phyloP scores from a whole-genome alignment of 2,888 invertebrate species.

The Tetragnatha montana region DNA sequence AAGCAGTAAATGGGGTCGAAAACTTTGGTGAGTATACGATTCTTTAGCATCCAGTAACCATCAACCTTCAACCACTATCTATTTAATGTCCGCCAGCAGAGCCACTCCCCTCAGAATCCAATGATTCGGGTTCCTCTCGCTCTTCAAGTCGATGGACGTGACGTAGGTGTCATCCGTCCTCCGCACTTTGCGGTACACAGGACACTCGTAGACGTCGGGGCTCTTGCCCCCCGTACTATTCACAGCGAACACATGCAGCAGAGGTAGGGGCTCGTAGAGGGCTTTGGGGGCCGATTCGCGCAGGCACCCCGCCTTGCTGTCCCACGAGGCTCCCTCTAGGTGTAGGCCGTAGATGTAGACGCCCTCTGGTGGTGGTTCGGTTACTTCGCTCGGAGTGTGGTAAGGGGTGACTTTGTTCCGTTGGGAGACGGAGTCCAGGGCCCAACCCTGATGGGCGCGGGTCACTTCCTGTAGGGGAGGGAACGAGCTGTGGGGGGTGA shows the following conservation, averaged over 20 bases:
- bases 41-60: too few species aligned
- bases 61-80: conserved; percentile 73
- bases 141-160: conserved; percentile 93
- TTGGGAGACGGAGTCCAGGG: conserved; percentile 93
- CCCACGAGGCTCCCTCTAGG: conserved; percentile 94
- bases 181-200: conserved; percentile 96
- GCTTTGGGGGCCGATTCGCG: conserved; percentile 93
- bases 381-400: conserved; percentile 93
- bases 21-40: not conserved
- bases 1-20: not conserved
- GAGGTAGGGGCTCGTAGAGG: conserved; percentile 95
- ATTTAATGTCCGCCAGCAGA: conserved; percentile 96
- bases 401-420: conserved; percentile 92
- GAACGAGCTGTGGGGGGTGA: too few species aligned
- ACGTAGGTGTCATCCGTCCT: conserved; percentile 96
- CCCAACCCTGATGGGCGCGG: conserved; percentile 97
- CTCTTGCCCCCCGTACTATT: conserved; percentile 95
- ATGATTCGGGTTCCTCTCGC: conserved; percentile 81
- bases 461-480: conserved; percentile 87
- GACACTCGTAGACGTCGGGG: conserved; percentile 94
- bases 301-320: conserved; percentile 89
- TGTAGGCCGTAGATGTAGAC: conserved; percentile 84
- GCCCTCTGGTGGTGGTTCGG: conserved; percentile 92
- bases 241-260: conserved; percentile 96
- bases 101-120: conserved; percentile 98